phyloP scores from a whole-genome alignment of 2,113 vertebrate species.

The Tenrec ecaudatus region DNA sequence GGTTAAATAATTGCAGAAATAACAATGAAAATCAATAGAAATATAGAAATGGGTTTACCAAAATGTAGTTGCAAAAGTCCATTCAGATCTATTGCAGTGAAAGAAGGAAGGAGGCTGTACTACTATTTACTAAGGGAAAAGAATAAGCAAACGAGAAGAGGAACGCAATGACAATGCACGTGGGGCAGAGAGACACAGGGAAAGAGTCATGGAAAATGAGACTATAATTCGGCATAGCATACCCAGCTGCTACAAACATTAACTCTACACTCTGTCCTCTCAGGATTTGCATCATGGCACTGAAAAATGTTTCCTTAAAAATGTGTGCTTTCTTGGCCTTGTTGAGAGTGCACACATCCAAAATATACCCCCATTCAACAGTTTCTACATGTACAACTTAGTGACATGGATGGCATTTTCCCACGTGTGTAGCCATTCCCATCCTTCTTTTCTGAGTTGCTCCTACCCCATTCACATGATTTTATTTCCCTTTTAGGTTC shows the following conservation, averaged over 20 bases:
- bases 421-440: neutral
- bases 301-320: neutral
- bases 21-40: conserved; percentile 22
- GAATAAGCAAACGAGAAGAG: neutral
- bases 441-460: neutral
- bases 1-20: conserved; percentile 22
- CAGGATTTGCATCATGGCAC: neutral
- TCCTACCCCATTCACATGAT: neutral
- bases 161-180: neutral
- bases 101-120: neutral
- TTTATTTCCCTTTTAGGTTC: neutral
- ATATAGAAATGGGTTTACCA: conserved; percentile 23
- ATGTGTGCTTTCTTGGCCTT: neutral
- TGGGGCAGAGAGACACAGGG: neutral
- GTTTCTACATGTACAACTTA: neutral
- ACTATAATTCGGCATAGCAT: neutral
- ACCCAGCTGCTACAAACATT: neutral
- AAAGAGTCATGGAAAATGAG: neutral
- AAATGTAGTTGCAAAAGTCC: neutral
- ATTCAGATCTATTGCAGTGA: neutral
- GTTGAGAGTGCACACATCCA: neutral
- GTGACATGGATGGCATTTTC: neutral
- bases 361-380: neutral
- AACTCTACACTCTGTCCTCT: neutral
- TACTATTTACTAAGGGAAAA: neutral